phyloP scores from a whole-genome alignment of 2,888 invertebrate species.

The Netelia virgata region DNA sequence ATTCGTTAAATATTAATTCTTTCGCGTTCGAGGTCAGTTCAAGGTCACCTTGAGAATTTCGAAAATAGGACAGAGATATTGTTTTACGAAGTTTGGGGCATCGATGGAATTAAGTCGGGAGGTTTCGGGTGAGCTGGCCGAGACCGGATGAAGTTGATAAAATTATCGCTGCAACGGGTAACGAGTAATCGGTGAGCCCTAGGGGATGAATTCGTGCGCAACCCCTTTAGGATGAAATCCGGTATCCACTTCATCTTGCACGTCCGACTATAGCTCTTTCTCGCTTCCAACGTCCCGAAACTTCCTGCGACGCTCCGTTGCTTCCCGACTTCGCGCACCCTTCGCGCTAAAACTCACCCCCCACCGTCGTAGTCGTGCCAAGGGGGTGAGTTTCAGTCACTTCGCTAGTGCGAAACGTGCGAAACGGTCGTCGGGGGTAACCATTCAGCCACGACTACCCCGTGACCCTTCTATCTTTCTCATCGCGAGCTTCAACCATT shows the following conservation, averaged over 20 bases:
- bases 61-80: no score
- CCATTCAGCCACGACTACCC: constrained; percentile 53
- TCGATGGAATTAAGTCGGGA: no score
- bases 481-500: constrained; percentile 44
- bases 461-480: constrained; percentile 50
- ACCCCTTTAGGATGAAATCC: neutral
- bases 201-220: constrained; percentile 5
- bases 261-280: constrained; percentile 27
- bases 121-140: neutral
- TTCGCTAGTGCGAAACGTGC: neutral
- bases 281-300: constrained; percentile 28
- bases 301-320: constrained; percentile 40
- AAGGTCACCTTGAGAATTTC: no score
- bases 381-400: no score
- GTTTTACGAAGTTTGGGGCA: no score
- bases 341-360: neutral
- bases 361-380: no score
- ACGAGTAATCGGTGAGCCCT: neutral
- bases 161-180: neutral
- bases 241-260: neutral
- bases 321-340: constrained; percentile 53
- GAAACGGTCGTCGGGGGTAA: neutral
- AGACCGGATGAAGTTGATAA: neutral
- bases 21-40: no score
- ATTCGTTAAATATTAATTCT: no score